Conservation (phyloP, 2,113 vertebrate genomes). For the Eudorcas thomsonii region DNA sequence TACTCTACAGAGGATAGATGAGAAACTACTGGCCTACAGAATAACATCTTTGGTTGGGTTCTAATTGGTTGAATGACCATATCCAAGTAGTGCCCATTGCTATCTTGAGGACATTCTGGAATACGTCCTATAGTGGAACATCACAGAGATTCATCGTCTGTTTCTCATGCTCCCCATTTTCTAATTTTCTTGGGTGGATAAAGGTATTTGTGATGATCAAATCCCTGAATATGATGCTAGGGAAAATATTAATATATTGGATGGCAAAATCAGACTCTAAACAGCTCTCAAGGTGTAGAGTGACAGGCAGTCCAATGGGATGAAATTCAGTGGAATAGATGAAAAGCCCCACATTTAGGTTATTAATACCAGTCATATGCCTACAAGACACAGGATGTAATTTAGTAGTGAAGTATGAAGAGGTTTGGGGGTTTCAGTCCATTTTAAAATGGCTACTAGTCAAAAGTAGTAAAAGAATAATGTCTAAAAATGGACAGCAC, state of each 20-base stretch:
- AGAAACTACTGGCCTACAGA: background rate
- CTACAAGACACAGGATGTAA: background rate
- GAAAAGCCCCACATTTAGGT: background rate
- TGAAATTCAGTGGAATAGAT: background rate
- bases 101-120: background rate
- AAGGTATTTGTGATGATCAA: background rate
- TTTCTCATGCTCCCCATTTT: background rate
- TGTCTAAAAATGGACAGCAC: too few relatives aligned
- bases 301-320: background rate
- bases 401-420: background rate
- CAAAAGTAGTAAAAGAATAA: background rate
- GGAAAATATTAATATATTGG: background rate
- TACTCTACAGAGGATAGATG: background rate
- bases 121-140: background rate
- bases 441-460: background rate
- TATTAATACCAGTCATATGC: background rate
- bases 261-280: background rate
- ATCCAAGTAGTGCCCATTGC: background rate
- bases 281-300: background rate
- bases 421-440: background rate
- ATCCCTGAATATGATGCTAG: background rate
- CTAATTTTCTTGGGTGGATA: background rate
- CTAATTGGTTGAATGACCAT: background rate
- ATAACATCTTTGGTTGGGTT: background rate
- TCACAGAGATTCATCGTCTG: background rate